Conservation (phyloP, 2,888 invertebrate genomes). For the Anthophora plumipes region DNA sequence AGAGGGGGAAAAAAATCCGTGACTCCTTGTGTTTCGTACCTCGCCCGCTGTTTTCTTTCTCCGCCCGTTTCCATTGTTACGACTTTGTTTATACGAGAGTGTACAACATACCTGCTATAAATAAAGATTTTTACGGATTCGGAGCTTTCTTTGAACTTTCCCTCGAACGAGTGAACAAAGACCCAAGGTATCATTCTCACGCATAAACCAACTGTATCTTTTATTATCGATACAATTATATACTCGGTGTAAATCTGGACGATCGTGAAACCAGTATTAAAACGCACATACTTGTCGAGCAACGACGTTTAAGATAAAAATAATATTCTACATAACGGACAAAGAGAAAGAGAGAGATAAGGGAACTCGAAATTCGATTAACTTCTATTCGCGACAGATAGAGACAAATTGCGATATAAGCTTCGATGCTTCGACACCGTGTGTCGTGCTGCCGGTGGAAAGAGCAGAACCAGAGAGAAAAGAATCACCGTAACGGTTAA, state of each 20-base stretch:
- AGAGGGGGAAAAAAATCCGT: constrained; percentile 20
- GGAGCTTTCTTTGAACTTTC: not conserved
- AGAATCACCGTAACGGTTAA: constrained; percentile 59
- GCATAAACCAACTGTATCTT: no score
- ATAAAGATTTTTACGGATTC: constrained; percentile 29
- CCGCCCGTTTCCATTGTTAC: constrained; percentile 31
- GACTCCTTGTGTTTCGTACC: constrained; percentile 4
- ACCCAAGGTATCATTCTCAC: not conserved
- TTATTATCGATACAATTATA: not conserved
- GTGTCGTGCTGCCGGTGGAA: not conserved
- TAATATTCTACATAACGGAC: constrained; percentile 1
- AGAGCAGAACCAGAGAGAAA: constrained; percentile 12
- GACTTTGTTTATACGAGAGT: constrained; percentile 29
- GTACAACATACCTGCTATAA: constrained; percentile 23
- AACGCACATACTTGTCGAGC: not conserved
- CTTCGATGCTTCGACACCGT: not conserved
- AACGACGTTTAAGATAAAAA: constrained; percentile 5
- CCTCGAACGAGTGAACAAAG: not conserved
- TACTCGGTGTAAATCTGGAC: not conserved
- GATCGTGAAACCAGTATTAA: not conserved
- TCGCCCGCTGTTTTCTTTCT: constrained; percentile 7
- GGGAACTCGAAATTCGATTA: constrained; percentile 8
- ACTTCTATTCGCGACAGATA: not conserved
- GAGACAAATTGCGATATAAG: constrained; percentile 24
- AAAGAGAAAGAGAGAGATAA: not conserved